Percentiles rank a stretch among this genome's conserved stretches.
These are phyloP conservation scores for Lissocephala sabroskyi DNA, from an alignment of 2,888 invertebrate species.

Conservation along the genomic window DNA sequence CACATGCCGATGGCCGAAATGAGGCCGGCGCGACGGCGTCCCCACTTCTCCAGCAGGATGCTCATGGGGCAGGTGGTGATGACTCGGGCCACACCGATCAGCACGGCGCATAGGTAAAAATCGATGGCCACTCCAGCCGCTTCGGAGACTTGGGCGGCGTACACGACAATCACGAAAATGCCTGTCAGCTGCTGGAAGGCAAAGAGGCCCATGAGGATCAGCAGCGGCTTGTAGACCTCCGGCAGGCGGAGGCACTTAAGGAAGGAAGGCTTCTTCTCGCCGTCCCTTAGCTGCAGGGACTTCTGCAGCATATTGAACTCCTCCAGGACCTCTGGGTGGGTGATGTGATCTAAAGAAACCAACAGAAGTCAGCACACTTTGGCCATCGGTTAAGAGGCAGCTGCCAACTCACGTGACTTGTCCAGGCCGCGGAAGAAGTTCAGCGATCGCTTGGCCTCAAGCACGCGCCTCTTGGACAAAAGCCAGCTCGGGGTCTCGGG, in stretches of 20 bases:
- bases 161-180: constrained; percentile 81
- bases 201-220: constrained; percentile 77
- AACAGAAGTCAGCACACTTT: background rate
- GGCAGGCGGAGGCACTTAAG: constrained; percentile 52
- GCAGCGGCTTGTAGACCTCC: constrained; percentile 70
- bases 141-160: constrained; percentile 79
- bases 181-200: constrained; percentile 81
- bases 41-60: constrained; percentile 76
- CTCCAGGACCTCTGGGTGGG: constrained; percentile 58
- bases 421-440: constrained; percentile 77
- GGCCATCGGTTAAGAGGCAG: background rate
- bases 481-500: constrained; percentile 83
- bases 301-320: constrained; percentile 64
- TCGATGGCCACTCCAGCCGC: constrained; percentile 77
- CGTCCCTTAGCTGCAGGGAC: constrained; percentile 46
- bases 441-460: constrained; percentile 76
- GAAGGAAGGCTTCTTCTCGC: constrained; percentile 55
- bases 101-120: constrained; percentile 78
- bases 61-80: constrained; percentile 78
- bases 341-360: constrained; percentile 44
- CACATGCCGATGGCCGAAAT: constrained; percentile 78
- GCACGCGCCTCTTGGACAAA: constrained; percentile 75
- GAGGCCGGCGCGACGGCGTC: constrained; percentile 78
- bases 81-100: constrained; percentile 78
- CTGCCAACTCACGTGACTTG: constrained; percentile 55